These are phyloP conservation scores for Drosophila auraria DNA, from an alignment of 1,140 invertebrate genomes.

Conservation along the genomic window DNA sequence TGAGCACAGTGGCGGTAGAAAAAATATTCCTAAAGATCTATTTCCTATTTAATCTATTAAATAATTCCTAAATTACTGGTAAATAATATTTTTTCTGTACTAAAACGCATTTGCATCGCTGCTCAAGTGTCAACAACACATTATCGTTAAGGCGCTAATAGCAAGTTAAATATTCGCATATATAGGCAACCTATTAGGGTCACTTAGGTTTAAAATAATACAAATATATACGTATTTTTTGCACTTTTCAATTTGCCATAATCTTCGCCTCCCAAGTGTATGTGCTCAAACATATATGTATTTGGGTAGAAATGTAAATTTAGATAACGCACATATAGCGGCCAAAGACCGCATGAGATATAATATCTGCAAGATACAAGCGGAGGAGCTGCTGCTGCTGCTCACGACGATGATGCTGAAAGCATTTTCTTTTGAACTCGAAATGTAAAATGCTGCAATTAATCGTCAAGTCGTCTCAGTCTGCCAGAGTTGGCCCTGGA, in stretches of 20 bases:
- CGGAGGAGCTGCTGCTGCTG: conserved; percentile 24
- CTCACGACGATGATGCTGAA: conserved; percentile 15
- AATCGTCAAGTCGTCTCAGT: conserved; percentile 63
- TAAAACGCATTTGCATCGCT: neutral
- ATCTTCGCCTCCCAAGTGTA: conserved; percentile 1
- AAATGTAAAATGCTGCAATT: conserved; percentile 77
- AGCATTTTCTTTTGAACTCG: conserved; percentile 72
- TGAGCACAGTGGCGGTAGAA: neutral
- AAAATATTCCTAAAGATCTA: neutral
- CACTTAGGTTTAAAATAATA: neutral
- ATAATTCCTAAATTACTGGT: neutral
- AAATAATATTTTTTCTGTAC: neutral
- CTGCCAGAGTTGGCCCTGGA: conserved; percentile 18
- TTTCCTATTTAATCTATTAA: neutral
- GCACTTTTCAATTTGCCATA: neutral
- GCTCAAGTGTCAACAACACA: neutral
- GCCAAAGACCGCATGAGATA: conserved; percentile 60
- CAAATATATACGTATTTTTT: neutral
- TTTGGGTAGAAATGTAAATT: conserved; percentile 63
- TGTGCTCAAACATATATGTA: conserved; percentile 16
- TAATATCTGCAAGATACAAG: conserved; percentile 67
- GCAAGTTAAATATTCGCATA: neutral
- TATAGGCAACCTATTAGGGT: neutral
- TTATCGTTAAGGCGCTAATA: neutral
- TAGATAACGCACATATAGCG: conserved; percentile 63